These are phyloP conservation scores for Brotula barbata DNA, from an alignment of 2,797 vertebrate genomes.

Conservation along the genomic window DNA sequence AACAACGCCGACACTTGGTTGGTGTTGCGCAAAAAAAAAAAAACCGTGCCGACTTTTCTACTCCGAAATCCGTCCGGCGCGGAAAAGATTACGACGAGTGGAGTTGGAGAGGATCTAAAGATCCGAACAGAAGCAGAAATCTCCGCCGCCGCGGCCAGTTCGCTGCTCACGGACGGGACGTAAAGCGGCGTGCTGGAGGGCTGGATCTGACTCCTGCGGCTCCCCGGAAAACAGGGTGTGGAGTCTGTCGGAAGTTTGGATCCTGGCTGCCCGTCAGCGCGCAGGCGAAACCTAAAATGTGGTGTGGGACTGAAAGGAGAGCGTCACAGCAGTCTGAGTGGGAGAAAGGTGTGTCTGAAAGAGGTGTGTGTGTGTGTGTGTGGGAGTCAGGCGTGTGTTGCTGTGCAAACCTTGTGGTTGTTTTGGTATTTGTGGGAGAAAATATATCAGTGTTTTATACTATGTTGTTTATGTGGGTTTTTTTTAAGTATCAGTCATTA, in stretches of 20 bases:
- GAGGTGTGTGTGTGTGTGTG: not conserved
- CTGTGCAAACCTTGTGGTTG: too few species aligned
- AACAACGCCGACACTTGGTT: conserved; percentile 23
- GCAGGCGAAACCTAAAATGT: conserved; percentile 62
- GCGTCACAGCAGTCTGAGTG: not conserved
- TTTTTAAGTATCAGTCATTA: too few species aligned
- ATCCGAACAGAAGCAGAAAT: conserved; percentile 67
- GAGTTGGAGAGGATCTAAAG: conserved; percentile 30
- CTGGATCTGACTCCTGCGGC: conserved; percentile 71
- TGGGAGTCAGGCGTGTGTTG: not conserved
- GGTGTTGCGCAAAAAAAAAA: conserved; percentile 31
- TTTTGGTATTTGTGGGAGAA: too few species aligned
- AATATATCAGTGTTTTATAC: too few species aligned
- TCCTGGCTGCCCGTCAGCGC: conserved; percentile 31
- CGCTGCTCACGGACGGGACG: conserved; percentile 71
- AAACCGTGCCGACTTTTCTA: conserved; percentile 13
- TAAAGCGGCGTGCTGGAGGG: conserved; percentile 74
- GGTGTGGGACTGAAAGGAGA: conserved; percentile 44
- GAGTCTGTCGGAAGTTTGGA: conserved; percentile 66
- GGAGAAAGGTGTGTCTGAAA: not conserved
- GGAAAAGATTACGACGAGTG: conserved; percentile 27
- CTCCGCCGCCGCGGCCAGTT: conserved; percentile 66
- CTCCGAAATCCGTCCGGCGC: conserved; percentile 31
- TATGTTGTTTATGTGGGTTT: too few species aligned
- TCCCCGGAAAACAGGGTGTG: conserved; percentile 78